Percentiles rank a stretch among this genome's conserved stretches.
These are phyloP conservation scores for Bubo scandiacus DNA, from an alignment of 2,113 vertebrate genomes.

Conservation along the genomic window DNA sequence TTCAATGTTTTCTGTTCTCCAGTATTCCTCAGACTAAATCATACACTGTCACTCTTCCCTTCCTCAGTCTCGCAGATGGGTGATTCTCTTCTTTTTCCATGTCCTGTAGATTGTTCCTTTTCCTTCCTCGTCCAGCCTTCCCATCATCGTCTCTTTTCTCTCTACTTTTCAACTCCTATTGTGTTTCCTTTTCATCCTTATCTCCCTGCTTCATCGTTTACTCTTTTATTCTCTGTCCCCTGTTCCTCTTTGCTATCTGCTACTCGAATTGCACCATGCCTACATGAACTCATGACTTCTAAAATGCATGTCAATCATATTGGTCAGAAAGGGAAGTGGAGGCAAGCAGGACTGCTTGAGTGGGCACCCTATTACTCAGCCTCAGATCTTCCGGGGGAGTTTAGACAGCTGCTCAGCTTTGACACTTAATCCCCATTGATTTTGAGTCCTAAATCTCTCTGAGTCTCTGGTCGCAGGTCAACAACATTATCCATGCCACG, in stretches of 20 bases:
- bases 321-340: not conserved
- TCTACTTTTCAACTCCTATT: not conserved
- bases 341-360: not conserved
- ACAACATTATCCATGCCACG: not conserved
- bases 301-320: not conserved
- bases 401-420: conserved; percentile 41
- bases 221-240: not conserved
- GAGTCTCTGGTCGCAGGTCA: not conserved
- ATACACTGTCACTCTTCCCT: not conserved
- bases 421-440: not conserved
- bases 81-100: not conserved
- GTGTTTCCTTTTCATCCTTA: not conserved
- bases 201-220: not conserved
- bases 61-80: not conserved
- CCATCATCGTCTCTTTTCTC: not conserved
- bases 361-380: not conserved
- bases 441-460: conserved; percentile 15
- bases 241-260: not conserved
- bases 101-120: not conserved
- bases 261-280: not conserved
- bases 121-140: not conserved
- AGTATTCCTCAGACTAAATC: not conserved
- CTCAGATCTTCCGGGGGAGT: conserved; percentile 9
- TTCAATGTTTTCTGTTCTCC: not conserved
- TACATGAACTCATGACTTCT: not conserved